Conservation (phyloP, 2,797 vertebrate species). For the Poecilia velifera region DNA sequence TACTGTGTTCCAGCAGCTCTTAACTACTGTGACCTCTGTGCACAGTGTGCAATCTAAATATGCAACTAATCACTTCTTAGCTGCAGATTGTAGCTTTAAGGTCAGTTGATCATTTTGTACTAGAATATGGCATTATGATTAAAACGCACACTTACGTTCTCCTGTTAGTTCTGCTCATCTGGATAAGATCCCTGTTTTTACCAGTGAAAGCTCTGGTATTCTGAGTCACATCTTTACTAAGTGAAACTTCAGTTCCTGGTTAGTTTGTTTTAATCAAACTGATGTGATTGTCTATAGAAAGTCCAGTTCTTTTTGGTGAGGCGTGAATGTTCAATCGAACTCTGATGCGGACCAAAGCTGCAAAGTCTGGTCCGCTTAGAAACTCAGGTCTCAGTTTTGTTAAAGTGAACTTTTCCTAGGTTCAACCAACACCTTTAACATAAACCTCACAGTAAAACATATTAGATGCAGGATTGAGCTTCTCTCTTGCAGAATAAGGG, state of each 20-base stretch:
- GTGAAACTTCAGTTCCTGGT: too few species aligned
- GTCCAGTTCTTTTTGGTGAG: too few species aligned
- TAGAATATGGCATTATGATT: background rate
- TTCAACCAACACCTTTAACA: background rate
- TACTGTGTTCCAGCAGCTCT: slow-evolving; percentile 27
- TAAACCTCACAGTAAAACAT: background rate
- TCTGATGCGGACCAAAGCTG: too few species aligned
- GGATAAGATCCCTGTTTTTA: background rate
- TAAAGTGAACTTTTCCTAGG: too few species aligned
- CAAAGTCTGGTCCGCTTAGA: too few species aligned
- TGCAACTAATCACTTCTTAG: slow-evolving; percentile 42
- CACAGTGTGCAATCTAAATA: slow-evolving; percentile 47
- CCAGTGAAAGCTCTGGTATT: background rate
- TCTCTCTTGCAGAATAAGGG: background rate
- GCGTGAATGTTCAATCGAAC: too few species aligned
- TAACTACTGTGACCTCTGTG: slow-evolving; percentile 34
- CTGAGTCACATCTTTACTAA: background rate
- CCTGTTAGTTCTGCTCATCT: background rate
- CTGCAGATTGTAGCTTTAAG: slow-evolving; percentile 18
- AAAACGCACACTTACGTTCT: background rate
- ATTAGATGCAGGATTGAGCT: background rate
- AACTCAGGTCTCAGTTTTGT: too few species aligned
- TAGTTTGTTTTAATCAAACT: too few species aligned
- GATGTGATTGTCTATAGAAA: too few species aligned
- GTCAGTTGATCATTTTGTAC: slow-evolving; percentile 8